These are phyloP conservation scores for Astyanax mexicanus DNA, from an alignment of 2,797 vertebrate species.

Conservation along the genomic window DNA sequence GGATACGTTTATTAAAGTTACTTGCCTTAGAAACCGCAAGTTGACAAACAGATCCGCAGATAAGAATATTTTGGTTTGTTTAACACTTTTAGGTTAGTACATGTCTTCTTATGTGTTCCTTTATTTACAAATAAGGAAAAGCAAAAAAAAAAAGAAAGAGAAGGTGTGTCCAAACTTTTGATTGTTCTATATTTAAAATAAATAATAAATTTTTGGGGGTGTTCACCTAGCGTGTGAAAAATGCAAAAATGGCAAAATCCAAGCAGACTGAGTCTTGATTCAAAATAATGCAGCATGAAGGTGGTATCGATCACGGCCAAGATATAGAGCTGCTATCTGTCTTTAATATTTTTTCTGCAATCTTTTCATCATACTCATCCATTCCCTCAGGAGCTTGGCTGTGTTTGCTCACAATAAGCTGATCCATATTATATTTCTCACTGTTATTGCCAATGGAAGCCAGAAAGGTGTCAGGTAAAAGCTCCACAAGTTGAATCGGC, in stretches of 20 bases:
- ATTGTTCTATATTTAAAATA: too few species aligned
- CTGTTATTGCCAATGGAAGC: background rate
- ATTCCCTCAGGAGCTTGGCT: background rate
- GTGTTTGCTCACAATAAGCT: background rate
- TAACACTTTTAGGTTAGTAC: too few species aligned
- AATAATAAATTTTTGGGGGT: too few species aligned
- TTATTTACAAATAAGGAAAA: too few species aligned
- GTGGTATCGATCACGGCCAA: background rate
- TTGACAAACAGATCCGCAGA: too few species aligned
- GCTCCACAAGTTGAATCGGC: background rate
- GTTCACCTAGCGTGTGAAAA: too few species aligned
- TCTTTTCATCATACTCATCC: slow-evolving; percentile 18
- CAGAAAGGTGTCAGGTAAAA: background rate
- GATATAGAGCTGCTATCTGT: background rate
- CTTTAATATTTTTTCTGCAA: slow-evolving; percentile 31
- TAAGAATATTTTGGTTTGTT: too few species aligned
- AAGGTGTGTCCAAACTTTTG: too few species aligned
- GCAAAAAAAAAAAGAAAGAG: too few species aligned
- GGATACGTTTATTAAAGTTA: too few species aligned
- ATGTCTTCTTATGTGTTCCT: too few species aligned
- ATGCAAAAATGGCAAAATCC: background rate
- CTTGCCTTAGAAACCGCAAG: too few species aligned
- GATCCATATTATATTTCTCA: slow-evolving; percentile 31
- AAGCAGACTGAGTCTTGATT: background rate
- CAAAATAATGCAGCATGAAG: background rate